Evolutionary conservation across 2,888 invertebrate genomes (phyloP).

Genomic region (Hololepta plana): DNA sequence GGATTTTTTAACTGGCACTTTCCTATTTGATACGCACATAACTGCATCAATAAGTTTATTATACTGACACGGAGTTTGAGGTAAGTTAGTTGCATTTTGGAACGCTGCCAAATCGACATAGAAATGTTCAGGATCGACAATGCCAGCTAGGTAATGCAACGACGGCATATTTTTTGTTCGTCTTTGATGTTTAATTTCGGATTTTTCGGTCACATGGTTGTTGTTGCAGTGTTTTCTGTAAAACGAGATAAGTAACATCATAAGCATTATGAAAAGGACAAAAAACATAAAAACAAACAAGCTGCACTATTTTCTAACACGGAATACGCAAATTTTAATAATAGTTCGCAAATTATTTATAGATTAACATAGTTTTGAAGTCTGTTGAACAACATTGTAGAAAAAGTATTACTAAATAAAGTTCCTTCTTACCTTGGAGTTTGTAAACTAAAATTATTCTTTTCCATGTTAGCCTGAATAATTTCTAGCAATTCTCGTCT

Average conservation of each 20-base stretch:
- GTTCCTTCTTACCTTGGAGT: constrained; percentile 43
- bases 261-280: too few species aligned
- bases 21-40: constrained; percentile 17
- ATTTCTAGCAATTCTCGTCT: constrained; percentile 70
- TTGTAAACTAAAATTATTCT: constrained; percentile 74
- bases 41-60: constrained; percentile 19
- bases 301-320: too few species aligned
- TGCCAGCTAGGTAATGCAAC: constrained; percentile 14
- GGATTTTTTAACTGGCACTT: constrained; percentile 11
- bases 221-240: constrained; percentile 13
- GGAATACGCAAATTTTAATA: too few species aligned
- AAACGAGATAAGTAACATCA: constrained; percentile 6
- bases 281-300: too few species aligned
- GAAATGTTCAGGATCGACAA: constrained; percentile 17
- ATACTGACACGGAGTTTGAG: constrained; percentile 16
- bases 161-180: constrained; percentile 12
- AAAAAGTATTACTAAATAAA: constrained; percentile 4
- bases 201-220: constrained; percentile 10
- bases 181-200: constrained; percentile 11
- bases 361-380: too few species aligned
- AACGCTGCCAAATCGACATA: constrained; percentile 16
- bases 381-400: too few species aligned
- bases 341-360: too few species aligned
- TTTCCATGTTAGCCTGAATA: constrained; percentile 82
- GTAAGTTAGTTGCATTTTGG: constrained; percentile 16